Conservation (phyloP, 2,797 vertebrate species). For the Yasuhikotakia modesta region DNA sequence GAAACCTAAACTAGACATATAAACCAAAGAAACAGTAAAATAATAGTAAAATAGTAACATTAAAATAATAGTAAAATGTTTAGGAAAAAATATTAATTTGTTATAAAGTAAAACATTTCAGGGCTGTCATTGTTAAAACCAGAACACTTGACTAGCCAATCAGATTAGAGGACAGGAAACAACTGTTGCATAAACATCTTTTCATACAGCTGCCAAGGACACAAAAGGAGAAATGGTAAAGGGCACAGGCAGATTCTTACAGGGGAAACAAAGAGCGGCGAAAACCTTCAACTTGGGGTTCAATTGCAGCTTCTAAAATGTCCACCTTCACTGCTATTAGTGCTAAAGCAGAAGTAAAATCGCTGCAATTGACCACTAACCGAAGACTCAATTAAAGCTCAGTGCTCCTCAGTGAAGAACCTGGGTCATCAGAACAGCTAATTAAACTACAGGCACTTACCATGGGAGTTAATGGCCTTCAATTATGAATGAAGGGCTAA, state of each 20-base stretch:
- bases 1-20: not conserved
- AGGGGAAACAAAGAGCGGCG: slow-evolving; percentile 3
- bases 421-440: slow-evolving; percentile 57
- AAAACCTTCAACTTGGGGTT: slow-evolving; percentile 15
- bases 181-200: not conserved
- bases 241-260: not conserved
- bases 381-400: slow-evolving; percentile 59
- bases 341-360: slow-evolving; percentile 52
- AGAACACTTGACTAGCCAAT: not conserved
- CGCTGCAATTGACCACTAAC: slow-evolving; percentile 42
- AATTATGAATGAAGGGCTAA: slow-evolving; percentile 66
- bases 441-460: slow-evolving; percentile 63
- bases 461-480: slow-evolving; percentile 64
- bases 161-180: not conserved
- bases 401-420: slow-evolving; percentile 50
- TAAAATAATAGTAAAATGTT: too few relatives aligned
- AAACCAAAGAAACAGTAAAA: not conserved
- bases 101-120: not conserved
- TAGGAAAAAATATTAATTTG: too few relatives aligned
- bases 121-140: too few relatives aligned
- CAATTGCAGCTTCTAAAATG: slow-evolving; percentile 15
- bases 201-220: slow-evolving; percentile 22
- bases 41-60: too few relatives aligned
- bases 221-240: not conserved
- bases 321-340: slow-evolving; percentile 30